Conservation (phyloP, 1,140 invertebrate genomes). For the Lanistes nyassanus region DNA sequence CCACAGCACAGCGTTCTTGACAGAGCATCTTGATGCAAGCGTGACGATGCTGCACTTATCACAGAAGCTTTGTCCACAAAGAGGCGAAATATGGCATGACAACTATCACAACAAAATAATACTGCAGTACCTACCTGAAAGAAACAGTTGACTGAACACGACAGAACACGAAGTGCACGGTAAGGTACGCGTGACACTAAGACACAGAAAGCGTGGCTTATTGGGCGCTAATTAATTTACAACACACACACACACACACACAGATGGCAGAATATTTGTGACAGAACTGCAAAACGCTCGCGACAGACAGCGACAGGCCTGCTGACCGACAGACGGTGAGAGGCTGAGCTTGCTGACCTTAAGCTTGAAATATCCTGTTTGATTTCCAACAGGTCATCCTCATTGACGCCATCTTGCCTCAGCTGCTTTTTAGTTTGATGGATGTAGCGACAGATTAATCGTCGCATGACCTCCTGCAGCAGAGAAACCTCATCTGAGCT, state of each 20-base stretch:
- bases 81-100: too few relatives aligned
- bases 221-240: neutral
- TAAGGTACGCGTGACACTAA: neutral
- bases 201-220: neutral
- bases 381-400: slow-evolving; percentile 73
- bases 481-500: slow-evolving; percentile 25
- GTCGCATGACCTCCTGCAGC: slow-evolving; percentile 70
- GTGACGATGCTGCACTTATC: neutral
- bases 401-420: slow-evolving; percentile 72
- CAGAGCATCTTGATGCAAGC: neutral
- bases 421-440: slow-evolving; percentile 71
- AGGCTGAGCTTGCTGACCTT: slow-evolving; percentile 57
- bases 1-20: too few relatives aligned
- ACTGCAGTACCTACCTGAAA: too few relatives aligned
- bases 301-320: too few relatives aligned
- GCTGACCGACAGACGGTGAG: neutral
- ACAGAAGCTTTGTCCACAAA: too few relatives aligned
- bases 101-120: too few relatives aligned
- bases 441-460: slow-evolving; percentile 70
- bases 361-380: slow-evolving; percentile 74
- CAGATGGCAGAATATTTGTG: neutral
- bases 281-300: too few relatives aligned
- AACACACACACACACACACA: neutral
- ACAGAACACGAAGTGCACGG: neutral
- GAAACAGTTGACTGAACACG: neutral